Evolutionary conservation across 1,140 invertebrate species (phyloP).

Genomic region (Cyclina sinensis): DNA sequence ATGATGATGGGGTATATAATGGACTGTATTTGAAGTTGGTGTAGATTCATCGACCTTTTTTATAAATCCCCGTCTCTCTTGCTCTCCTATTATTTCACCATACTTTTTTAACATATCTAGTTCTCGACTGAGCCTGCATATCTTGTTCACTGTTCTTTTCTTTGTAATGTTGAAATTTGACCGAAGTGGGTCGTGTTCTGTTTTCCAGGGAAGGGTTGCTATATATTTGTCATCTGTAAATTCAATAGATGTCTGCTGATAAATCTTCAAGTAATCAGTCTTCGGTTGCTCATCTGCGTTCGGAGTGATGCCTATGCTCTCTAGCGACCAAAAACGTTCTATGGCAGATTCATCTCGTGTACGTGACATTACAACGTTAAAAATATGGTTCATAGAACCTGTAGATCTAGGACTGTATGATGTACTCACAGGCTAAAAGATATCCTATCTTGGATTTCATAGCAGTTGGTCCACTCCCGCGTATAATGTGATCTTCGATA

Average conservation of each 20-base stretch:
- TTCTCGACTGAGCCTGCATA: neutral
- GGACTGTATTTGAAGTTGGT: no score
- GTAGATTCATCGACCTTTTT: neutral
- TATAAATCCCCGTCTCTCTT: neutral
- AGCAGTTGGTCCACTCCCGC: neutral
- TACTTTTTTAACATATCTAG: neutral
- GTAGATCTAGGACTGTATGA: neutral
- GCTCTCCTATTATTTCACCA: neutral
- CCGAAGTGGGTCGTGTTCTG: conserved; percentile 27
- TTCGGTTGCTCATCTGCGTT: neutral
- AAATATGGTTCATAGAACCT: neutral
- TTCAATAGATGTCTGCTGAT: no score
- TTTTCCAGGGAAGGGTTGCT: conserved; percentile 16
- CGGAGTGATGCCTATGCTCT: neutral
- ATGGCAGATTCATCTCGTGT: neutral
- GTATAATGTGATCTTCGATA: no score
- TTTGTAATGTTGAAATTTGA: neutral
- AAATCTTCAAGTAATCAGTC: no score
- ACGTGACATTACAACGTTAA: neutral
- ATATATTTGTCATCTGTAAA: conserved; percentile 8
- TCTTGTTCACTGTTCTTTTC: neutral
- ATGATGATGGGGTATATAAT: no score
- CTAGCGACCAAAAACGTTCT: neutral
- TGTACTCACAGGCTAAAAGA: neutral
- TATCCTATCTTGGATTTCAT: neutral